Percentiles rank a stretch among this genome's conserved stretches.
phyloP scores from a whole-genome alignment of 2,888 invertebrate genomes.

The Venustoraphidia nigricollis region DNA sequence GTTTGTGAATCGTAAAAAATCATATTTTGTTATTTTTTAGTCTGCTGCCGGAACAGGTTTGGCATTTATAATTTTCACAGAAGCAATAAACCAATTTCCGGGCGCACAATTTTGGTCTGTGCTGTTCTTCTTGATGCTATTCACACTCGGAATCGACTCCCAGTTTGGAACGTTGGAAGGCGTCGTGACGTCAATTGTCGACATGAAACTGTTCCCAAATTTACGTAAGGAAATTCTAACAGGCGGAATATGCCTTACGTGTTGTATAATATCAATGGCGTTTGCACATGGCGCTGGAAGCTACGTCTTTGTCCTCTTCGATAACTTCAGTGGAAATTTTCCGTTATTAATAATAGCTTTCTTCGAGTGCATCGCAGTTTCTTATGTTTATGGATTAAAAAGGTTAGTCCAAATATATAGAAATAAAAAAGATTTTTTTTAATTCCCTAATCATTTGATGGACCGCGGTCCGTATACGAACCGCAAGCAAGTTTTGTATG shows the following conservation, averaged over 20 bases:
- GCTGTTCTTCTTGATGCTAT: constrained; percentile 91
- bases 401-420: constrained; percentile 56
- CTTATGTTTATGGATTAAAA: constrained; percentile 87
- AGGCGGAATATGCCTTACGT: constrained; percentile 62
- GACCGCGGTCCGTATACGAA: too few species aligned
- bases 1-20: neutral
- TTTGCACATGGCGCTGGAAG: constrained; percentile 90
- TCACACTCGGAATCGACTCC: constrained; percentile 91
- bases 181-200: constrained; percentile 87
- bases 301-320: constrained; percentile 85
- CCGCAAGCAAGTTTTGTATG: too few species aligned
- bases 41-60: constrained; percentile 92
- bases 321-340: constrained; percentile 87
- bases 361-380: constrained; percentile 80
- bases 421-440: too few species aligned
- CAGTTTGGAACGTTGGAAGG: constrained; percentile 94
- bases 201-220: constrained; percentile 87
- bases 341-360: constrained; percentile 84
- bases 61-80: constrained; percentile 94
- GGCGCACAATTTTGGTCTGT: constrained; percentile 93
- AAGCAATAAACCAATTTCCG: constrained; percentile 95
- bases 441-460: too few species aligned
- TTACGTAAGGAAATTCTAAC: constrained; percentile 78
- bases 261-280: constrained; percentile 73
- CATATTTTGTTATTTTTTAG: constrained; percentile 34